Base-by-base conservation (phyloP, 2,113 vertebrate species). In the Taurulus bubalis region DNA sequence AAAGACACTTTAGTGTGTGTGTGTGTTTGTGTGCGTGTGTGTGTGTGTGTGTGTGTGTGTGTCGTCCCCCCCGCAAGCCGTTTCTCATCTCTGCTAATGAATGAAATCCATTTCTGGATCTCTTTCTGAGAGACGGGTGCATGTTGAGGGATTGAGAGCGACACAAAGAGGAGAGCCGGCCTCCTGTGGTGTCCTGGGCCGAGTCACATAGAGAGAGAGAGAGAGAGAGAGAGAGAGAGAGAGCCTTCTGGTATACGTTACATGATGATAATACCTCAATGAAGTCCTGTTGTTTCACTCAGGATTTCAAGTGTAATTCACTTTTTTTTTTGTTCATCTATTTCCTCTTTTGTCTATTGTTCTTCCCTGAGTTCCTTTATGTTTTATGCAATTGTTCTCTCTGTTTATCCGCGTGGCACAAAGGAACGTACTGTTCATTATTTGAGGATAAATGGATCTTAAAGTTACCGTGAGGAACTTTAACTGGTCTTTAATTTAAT, bases 81-180 rank as follows among this genome's bases (percentile, higher is more conserved):
- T 45, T 79, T 90, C 75, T 90, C 80, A 75, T 90, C 59, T 80
- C 66, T 14, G 64, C 83, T 91, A 87, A 92, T 92, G 85, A 93
- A 85, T 83, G 28, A 68, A 80, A 85, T 87, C 68, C 72, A 67
- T 88, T 80, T 87, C 66, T 87, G 81, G 83, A 85, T 83, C 65
- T 69, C 16, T 83, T 79, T 84, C 81, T 89, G 79, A 85, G 74
- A 75, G 74, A 83, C n/a, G 12, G 71, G 10, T 77, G 64, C 65
- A 65, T 71, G 86, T 84, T 8, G 42, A 86, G 73, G 56, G 86
- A 77, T 71, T 32, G 79, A 73, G 73, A 38, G 82, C 2, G 7
- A 45, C 12, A 45, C 3, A 45, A 15, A 45, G 42, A 14, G 42
- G 14, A 71, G 67, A 78, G 56, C 42, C 68, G 85, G 11, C 79